These are phyloP conservation scores for Pseudomyrmex sp. DNA, from an alignment of 1,140 invertebrate genomes.

Conservation along the genomic window DNA sequence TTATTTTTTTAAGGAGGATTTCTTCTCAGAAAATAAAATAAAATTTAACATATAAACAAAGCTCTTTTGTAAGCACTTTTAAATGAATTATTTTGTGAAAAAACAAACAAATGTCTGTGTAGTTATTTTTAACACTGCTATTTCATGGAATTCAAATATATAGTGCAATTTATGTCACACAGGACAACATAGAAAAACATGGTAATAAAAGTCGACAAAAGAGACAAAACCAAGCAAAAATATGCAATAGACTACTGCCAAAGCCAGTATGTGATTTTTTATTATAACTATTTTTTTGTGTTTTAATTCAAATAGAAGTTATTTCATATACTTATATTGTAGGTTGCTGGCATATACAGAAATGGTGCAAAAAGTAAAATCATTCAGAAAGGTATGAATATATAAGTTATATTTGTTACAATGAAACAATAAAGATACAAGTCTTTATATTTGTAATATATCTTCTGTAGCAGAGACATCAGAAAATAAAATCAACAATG, in stretches of 20 bases:
- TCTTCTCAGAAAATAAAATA: no score
- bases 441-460: constrained; percentile 6
- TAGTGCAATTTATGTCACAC: constrained; percentile 7
- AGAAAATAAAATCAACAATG: neutral
- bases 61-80: neutral
- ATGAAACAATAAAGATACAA: neutral
- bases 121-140: constrained; percentile 1
- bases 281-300: neutral
- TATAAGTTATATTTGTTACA: neutral
- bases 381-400: constrained; percentile 17
- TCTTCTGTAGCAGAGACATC: neutral
- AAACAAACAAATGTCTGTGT: neutral
- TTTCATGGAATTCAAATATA: neutral
- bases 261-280: constrained; percentile 10
- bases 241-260: constrained; percentile 3
- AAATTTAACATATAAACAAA: neutral
- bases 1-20: neutral
- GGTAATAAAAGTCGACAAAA: neutral
- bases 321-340: constrained; percentile 9
- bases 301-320: neutral
- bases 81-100: neutral
- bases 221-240: neutral
- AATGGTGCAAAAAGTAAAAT: constrained; percentile 29
- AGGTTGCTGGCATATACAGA: constrained; percentile 32
- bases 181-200: constrained; percentile 5